These are phyloP conservation scores for Carlito syrichta DNA, from an alignment of 2,113 vertebrate species.

Conservation along the genomic window DNA sequence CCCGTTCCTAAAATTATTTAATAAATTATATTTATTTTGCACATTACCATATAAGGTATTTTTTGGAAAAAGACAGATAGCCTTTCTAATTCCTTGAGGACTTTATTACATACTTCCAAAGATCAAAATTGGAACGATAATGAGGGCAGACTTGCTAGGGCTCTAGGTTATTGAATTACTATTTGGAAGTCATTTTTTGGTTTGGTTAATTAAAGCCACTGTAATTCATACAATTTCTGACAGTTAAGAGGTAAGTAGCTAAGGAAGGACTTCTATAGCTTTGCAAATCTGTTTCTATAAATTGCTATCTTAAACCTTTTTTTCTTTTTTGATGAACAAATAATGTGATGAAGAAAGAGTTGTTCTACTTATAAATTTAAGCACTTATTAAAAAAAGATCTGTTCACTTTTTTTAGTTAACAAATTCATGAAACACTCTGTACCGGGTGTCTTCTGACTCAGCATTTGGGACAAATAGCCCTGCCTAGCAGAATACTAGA, in stretches of 20 bases:
- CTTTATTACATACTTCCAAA: background rate
- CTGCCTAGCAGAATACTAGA: background rate
- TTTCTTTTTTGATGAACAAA: background rate
- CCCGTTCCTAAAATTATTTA: background rate
- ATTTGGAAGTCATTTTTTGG: background rate
- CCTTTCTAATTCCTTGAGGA: background rate
- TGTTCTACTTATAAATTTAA: background rate
- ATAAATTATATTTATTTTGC: background rate
- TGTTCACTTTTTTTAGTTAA: background rate
- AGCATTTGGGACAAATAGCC: background rate
- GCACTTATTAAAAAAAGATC: background rate
- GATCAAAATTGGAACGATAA: background rate
- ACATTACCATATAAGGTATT: background rate
- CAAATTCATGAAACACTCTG: background rate
- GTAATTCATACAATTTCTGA: background rate
- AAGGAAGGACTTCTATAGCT: background rate
- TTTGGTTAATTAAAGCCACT: background rate
- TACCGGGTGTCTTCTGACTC: background rate
- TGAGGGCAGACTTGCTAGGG: background rate
- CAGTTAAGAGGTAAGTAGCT: background rate
- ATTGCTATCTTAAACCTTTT: background rate
- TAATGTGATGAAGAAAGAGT: background rate
- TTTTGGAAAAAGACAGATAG: background rate
- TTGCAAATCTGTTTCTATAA: background rate
- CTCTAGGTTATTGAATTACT: background rate